A percentile compares a stretch with the other conserved stretches of the same genome.
phyloP scores from a whole-genome alignment of 2,113 vertebrate genomes.

The Hydrochoerus hydrochaeris region DNA sequence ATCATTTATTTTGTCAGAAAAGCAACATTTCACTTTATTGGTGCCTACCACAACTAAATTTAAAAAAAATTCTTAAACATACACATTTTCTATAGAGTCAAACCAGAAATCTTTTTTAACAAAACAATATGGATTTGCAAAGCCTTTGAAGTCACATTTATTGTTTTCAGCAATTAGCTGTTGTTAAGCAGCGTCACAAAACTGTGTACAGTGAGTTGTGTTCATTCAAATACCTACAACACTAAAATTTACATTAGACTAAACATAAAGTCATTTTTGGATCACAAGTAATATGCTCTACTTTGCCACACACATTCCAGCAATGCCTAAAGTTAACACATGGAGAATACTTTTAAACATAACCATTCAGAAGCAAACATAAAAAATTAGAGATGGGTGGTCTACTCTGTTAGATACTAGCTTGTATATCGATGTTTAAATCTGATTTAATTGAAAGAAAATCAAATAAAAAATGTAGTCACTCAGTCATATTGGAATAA shows the following conservation, averaged over 20 bases:
- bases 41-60: not conserved
- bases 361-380: not conserved
- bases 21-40: not conserved
- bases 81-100: not conserved
- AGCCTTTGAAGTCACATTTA: not conserved
- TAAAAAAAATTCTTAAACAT: not conserved
- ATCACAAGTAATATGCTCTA: not conserved
- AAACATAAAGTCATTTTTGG: not conserved
- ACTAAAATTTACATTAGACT: not conserved
- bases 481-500: not conserved
- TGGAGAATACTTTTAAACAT: not conserved
- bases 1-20: conserved; percentile 15
- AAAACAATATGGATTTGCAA: not conserved
- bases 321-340: not conserved
- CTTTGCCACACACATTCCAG: not conserved
- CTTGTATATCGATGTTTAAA: not conserved
- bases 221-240: not conserved
- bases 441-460: not conserved
- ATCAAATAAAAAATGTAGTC: not conserved
- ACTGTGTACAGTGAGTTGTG: not conserved
- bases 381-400: not conserved
- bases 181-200: not conserved
- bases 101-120: not conserved
- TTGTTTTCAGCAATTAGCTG: conserved; percentile 2
- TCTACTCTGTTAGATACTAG: not conserved